phyloP scores from a whole-genome alignment of 2,113 vertebrate genomes.

The Daboia siamensis region DNA sequence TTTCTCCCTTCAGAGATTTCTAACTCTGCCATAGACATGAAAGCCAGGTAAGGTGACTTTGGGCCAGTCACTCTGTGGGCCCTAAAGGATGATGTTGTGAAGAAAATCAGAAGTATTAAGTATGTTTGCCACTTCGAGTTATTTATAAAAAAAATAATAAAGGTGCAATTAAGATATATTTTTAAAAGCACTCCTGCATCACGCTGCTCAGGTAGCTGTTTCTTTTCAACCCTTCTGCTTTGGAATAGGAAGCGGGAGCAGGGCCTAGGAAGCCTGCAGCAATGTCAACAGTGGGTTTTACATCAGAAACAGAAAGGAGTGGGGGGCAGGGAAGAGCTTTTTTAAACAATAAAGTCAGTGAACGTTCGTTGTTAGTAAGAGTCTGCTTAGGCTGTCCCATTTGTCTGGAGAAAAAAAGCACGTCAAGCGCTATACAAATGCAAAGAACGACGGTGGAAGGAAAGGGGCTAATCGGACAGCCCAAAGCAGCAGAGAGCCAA shows the following conservation, averaged over 20 bases:
- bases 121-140: neutral
- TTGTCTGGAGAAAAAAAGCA: neutral
- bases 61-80: neutral
- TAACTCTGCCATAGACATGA: neutral
- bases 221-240: neutral
- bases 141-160: neutral
- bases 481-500: neutral
- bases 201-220: neutral
- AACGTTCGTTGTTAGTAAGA: neutral
- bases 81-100: neutral
- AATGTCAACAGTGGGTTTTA: neutral
- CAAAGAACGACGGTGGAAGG: neutral
- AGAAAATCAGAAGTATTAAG: neutral
- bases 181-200: neutral
- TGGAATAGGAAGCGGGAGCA: neutral
- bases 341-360: neutral
- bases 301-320: neutral
- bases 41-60: neutral
- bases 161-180: neutral
- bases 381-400: neutral
- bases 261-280: neutral
- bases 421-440: neutral
- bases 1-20: neutral
- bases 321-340: neutral
- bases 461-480: neutral